These are phyloP conservation scores for Amphilophus citrinellus DNA, from an alignment of 2,113 vertebrate species.

Conservation along the genomic window DNA sequence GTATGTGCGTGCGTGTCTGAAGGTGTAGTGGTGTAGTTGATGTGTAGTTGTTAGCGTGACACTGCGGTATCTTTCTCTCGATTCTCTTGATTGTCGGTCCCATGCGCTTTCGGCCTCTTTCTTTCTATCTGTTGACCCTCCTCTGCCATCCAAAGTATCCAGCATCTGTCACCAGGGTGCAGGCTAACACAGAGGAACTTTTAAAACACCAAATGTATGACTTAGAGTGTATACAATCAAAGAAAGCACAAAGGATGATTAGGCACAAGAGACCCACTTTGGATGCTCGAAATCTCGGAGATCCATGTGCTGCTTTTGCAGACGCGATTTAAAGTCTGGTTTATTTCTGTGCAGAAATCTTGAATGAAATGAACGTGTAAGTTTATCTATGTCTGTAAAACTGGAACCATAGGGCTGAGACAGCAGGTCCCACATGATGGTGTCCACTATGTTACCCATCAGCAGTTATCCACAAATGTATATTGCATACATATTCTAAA, in stretches of 20 bases:
- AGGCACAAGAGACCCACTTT: constrained; percentile 67
- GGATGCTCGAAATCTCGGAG: constrained; percentile 13
- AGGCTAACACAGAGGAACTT: constrained; percentile 39
- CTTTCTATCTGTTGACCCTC: constrained; percentile 48
- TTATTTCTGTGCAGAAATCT: constrained; percentile 40
- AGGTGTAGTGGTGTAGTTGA: constrained; percentile 71
- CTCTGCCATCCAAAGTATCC: constrained; percentile 31
- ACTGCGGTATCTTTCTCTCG: constrained; percentile 59
- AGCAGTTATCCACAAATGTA: constrained; percentile 70
- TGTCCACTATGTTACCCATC: constrained; percentile 49
- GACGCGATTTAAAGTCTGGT: constrained; percentile 8
- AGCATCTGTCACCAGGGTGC: constrained; percentile 34
- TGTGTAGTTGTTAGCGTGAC: constrained; percentile 67
- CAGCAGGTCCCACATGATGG: constrained; percentile 35
- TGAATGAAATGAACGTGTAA: constrained; percentile 33
- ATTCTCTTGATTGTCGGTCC: constrained; percentile 45
- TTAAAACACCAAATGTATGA: constrained; percentile 73
- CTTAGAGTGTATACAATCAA: constrained; percentile 73
- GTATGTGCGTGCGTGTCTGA: constrained; percentile 53
- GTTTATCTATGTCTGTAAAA: constrained; percentile 63
- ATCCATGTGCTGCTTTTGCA: constrained; percentile 34
- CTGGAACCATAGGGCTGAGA: constrained; percentile 61
- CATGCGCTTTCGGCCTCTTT: constrained; percentile 34
- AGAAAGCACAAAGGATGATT: constrained; percentile 80
- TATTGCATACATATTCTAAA: constrained; percentile 75